Percentiles rank a stretch among this genome's conserved stretches.
These are phyloP conservation scores for Pachycephala philippinensis DNA, from an alignment of 2,113 vertebrate species.

Conservation along the genomic window DNA sequence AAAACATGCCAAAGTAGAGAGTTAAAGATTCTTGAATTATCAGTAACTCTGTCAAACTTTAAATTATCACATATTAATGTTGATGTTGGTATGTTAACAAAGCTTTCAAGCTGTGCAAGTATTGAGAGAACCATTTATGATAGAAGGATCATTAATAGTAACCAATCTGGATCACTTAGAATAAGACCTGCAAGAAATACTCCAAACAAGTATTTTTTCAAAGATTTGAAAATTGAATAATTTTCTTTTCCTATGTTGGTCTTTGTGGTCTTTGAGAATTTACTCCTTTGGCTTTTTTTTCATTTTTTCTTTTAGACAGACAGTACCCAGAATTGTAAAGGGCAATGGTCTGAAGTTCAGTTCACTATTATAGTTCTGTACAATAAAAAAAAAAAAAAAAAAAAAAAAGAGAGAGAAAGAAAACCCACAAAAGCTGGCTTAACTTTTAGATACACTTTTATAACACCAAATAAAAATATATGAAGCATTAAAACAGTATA, in stretches of 20 bases:
- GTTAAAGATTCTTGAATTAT: not conserved
- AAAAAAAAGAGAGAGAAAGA: not conserved
- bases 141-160: not conserved
- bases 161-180: not conserved
- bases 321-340: not conserved
- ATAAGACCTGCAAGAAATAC: not conserved
- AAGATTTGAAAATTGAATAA: not conserved
- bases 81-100: not conserved
- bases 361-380: not conserved
- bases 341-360: not conserved
- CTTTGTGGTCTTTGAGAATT: not conserved
- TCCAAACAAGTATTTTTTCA: not conserved
- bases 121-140: not conserved
- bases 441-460: not conserved
- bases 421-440: not conserved
- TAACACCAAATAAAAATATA: conserved; percentile 16
- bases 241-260: not conserved
- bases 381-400: not conserved
- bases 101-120: not conserved
- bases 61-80: not conserved
- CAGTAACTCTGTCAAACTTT: not conserved
- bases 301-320: not conserved
- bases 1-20: not conserved
- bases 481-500: not conserved
- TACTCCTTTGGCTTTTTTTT: not conserved